Base-by-base conservation (phyloP, 2,888 invertebrate genomes). In the Lasius platythorax region DNA sequence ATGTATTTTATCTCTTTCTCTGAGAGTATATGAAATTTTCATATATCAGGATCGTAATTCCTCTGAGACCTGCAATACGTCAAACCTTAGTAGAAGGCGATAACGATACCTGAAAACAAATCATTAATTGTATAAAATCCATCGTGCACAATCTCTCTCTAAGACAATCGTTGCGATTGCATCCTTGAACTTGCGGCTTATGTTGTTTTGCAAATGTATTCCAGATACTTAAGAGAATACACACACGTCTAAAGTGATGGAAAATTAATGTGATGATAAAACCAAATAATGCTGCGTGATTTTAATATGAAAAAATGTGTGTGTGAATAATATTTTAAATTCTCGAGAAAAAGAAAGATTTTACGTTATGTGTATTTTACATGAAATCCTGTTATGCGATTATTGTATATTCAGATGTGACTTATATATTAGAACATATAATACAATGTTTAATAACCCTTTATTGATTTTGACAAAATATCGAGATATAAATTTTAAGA, bases 381-480 rank as follows among this genome's bases (percentile, higher is more conserved):
- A 63, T 3, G n/a, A 43, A n/a, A 43, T 61, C 18, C 2, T 1
- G 12, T 46, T 63, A 74, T 18, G 3, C 1, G 18, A 40, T 43
- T 6, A 40, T 58, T 58, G 8, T 18, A 5, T 56, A 53, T 8
- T 37, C 12, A 37, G 23, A 50, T 53, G 15, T 72, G 15, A 23
- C 12, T 72, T 56, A 64, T n/a, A 9, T 11, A 63, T 33, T n/a
- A 9, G 64, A 50, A 8, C 37, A 37, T 37, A 37, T 37, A 74
- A 3, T 3, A 1, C 5, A 2, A 30, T 28, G 61, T 74, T 66
- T 15, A 28, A 46, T 40, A 12, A 30, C 2, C 6, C 9, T 76
- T 76, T 64, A 76, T 76, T 76, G 37, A 50, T 66, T 46, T 30
- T 43, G 23, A 64, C 3, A 46, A 63, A 63, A 64, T 33, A 0